Base-by-base conservation (phyloP, 2,797 vertebrate species). In the Betta splendens region DNA sequence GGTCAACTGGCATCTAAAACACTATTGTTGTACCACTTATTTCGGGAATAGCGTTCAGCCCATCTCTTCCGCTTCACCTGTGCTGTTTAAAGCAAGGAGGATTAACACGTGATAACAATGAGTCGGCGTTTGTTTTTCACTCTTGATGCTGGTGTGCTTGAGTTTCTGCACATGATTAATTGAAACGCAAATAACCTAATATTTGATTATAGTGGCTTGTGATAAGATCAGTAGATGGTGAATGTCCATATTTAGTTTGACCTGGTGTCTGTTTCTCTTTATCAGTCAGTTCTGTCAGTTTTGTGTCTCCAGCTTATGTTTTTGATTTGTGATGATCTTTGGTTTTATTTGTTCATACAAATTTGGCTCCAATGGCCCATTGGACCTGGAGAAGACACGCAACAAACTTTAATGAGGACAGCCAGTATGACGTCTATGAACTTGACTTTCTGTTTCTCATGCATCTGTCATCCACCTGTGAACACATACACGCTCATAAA, bases 221-320 rank as follows among this genome's bases (percentile, higher is more conserved):
- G n/a, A n/a, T n/a, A n/a, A n/a, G n/a, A n/a, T n/a, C 9, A 51
- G 40, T 69, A 42, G 54, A 22, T 23, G 36, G 67, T 67, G 18
- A 38, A 46, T 42, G 40, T 60, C 56, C 79, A n/a, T 79, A 42
- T 77, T 72, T 77, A 75, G 63, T 65, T 11, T 77, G 72, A 69
- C 60, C 61, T 37, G 35, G 33, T 72, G 31, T 64, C 15, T 12
- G 17, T 61, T 29, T 28, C 25, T 56, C 25, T 54, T 65, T 65
- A 68, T 79, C 51, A 39, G 35, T 36, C 4, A 39, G 35, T 36
- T 4, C 32, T 49, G 55, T 46, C 32, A 33, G 50, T 47, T 31
- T 20, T 3, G 2, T 23, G 20, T n/a, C 15, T 39, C 32, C n/a
- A 40, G 13, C 21, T 32, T 35, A 22, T 38, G 17, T 42, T 40